Evolutionary conservation across 2,113 vertebrate species (phyloP), one percentile per base, ranked within the genome.

Genomic region (Chaetura pelagica): DNA sequence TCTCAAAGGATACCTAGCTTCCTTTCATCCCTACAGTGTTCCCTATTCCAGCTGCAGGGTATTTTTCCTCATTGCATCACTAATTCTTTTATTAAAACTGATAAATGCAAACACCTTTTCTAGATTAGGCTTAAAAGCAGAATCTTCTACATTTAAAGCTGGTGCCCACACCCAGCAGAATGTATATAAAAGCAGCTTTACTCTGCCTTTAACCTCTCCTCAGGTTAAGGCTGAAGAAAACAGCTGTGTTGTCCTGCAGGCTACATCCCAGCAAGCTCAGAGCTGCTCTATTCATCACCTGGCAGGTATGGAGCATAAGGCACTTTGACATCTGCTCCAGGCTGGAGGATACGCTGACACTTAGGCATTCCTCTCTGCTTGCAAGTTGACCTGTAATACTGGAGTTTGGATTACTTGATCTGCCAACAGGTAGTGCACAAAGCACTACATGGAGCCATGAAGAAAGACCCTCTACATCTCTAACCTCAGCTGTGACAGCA

Each of bases 1-100:
- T 89, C 90, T 96, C 88, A 94, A 96, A 95, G 92, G 58, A 76
- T 64, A 90, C 63, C 82, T 86, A 61, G 35, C 61, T 93, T 86
- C 40, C 85, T 84, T 94, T 95, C 66, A 90, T 76, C 68, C 40
- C 38, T 48, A 24, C 38, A 42, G 59, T 15, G 40, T 61, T 84
- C 40, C 75, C 17, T 48, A 15, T 92, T 92, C 49, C 83, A 90
- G 52, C 44, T 96, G 80, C 69, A 84, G 58, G n/a, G 75, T 84
- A 72, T 93, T 81, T 77, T 95, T 86, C 83, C 32, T 74, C 64
- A 46, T 24, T 80, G 51, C 27, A 29, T 38, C 64, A 12, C 12
- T 54, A 59, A 44, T 52, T 54, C 19, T 29, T 22, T 40, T 21
- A 27, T 38, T 38, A 52, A 71, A 51, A 27, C 24, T 27, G 38